phyloP scores from a whole-genome alignment of 2,888 invertebrate genomes.

The Beris morrisii region DNA sequence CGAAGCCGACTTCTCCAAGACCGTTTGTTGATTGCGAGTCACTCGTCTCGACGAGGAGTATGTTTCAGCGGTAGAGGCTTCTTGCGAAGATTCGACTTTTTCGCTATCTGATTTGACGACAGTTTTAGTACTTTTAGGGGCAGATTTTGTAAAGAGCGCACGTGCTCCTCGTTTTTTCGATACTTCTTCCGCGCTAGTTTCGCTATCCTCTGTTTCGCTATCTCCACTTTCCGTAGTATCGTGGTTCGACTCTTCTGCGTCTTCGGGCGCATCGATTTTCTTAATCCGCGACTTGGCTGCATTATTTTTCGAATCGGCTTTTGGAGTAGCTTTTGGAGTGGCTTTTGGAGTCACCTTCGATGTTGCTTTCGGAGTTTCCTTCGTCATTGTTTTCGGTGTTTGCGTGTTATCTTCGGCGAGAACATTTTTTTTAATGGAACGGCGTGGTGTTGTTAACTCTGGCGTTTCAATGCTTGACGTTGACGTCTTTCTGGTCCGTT shows the following conservation, averaged over 20 bases:
- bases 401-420: constrained; percentile 29
- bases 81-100: not conserved
- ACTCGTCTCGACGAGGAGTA: constrained; percentile 43
- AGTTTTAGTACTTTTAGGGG: not conserved
- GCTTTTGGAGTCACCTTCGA: not conserved
- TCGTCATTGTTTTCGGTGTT: constrained; percentile 25
- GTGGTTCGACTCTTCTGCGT: not conserved
- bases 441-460: constrained; percentile 15
- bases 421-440: constrained; percentile 18
- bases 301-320: not conserved
- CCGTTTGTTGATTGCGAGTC: constrained; percentile 46
- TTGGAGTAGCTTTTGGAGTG: not conserved
- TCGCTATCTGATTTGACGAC: constrained; percentile 23
- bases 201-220: not conserved
- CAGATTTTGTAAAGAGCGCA: not conserved
- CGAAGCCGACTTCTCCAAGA: constrained; percentile 42
- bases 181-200: not conserved
- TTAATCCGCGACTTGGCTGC: not conserved
- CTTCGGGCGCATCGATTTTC: not conserved
- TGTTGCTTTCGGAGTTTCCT: constrained; percentile 13
- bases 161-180: not conserved
- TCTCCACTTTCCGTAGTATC: not conserved
- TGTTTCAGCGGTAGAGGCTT: not conserved
- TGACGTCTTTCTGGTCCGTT: constrained; percentile 43
- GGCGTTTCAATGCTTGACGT: constrained; percentile 40